Evolutionary conservation across 2,888 invertebrate genomes (phyloP), one percentile per base, ranked within the genome.

Genomic region (Leptogaster cylindrica): DNA sequence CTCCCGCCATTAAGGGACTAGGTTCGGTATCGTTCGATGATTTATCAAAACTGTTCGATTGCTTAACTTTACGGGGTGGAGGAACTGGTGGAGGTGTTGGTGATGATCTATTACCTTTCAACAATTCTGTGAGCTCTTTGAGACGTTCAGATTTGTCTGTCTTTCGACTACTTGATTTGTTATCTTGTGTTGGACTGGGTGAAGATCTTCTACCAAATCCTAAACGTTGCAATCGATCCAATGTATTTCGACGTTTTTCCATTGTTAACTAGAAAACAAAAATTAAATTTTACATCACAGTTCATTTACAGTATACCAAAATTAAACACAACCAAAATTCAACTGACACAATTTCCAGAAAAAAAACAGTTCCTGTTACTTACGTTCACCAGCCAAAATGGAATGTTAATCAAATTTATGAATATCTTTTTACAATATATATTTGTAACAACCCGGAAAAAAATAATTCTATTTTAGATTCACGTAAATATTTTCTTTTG

Each of bases 211-310:
- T 80, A 75, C 86, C 89, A 84, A 89, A 88, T 80, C 90, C 89
- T 81, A 89, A 86, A 82, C 88, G 89, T 79, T 90, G 90, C 82
- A 91, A 84, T 75, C 91, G 90, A 84, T 92, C 92, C 88, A 91
- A 89, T 80, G 89, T 89, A 86, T 88, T 87, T 71, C 78, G 77
- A 70, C 78, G 77, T 74, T 79, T 81, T 69, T 81, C 81, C 81
- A 81, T 81, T 73, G 73, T 77, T 68, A 74, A 71, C 81, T 80
- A 69, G 20, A 73, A 73, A 50, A 12, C 67, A 41, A 71, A 46
- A 68, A 36, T 28, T 16, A 20, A 23, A 58, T 58, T 58, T 16
- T 3, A 7, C 16, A n/a, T 16, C 3, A 2, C 12, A 36, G 12
- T 36, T 36, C 3, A 36, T 6, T 5, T 36, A 36, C 36, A 12